Percentiles rank a stretch among this genome's conserved stretches.
Conservation (phyloP, 2,113 vertebrate species). For the Silurus asotus region DNA sequence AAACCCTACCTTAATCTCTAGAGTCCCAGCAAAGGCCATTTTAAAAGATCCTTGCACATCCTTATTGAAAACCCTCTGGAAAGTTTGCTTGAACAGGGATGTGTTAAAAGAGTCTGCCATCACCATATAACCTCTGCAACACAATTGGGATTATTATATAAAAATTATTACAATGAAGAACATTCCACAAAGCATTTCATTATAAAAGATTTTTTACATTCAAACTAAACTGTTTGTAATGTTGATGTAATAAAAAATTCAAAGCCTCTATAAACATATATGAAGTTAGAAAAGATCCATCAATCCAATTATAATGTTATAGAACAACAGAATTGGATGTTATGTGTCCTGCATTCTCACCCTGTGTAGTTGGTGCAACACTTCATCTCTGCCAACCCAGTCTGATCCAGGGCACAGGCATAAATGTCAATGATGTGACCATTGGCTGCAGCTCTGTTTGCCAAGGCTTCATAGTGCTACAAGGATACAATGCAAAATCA, state of each 20-base stretch:
- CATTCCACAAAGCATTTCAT: background rate
- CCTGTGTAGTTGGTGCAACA: constrained; percentile 94
- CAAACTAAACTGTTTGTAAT: background rate
- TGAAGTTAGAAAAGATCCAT: background rate
- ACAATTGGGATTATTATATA: background rate
- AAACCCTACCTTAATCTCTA: constrained; percentile 91
- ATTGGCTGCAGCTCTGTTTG: constrained; percentile 85
- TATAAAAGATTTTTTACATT: background rate
- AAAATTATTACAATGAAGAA: background rate
- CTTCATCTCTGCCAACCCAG: constrained; percentile 96
- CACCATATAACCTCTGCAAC: constrained; percentile 91
- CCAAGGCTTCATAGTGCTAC: constrained; percentile 92
- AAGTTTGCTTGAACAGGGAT: constrained; percentile 96
- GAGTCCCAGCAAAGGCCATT: constrained; percentile 93
- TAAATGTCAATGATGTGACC: constrained; percentile 97
- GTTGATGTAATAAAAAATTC: background rate
- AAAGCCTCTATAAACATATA: background rate
- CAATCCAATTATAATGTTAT: background rate
- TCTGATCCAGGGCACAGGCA: constrained; percentile 94
- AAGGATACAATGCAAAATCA: constrained; percentile 26
- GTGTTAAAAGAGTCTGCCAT: constrained; percentile 99
- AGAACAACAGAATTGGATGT: background rate
- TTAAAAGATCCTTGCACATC: constrained; percentile 92
- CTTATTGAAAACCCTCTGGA: constrained; percentile 95
- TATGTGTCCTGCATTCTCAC: constrained; percentile 62